Evolutionary conservation across 2,888 invertebrate genomes (phyloP).

Genomic region (Pegoplata infirma): DNA sequence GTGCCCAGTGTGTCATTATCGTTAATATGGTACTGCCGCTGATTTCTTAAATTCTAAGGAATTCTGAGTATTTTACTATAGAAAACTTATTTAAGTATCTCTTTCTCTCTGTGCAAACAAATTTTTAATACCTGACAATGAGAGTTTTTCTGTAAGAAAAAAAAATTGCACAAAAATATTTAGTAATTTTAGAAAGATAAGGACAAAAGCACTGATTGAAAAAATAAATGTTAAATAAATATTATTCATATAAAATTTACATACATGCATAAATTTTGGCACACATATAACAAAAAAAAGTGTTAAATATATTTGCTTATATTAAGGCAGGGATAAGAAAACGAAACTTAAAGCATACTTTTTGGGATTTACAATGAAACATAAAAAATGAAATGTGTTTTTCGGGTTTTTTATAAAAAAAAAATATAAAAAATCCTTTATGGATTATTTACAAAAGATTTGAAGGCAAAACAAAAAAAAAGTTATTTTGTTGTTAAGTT

Average conservation of each 20-base stretch:
- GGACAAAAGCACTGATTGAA: neutral
- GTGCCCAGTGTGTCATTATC: no score
- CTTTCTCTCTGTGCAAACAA: no score
- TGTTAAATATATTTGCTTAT: slow-evolving; percentile 18
- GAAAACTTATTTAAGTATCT: no score
- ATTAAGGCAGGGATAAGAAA: slow-evolving; percentile 11
- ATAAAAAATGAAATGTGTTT: slow-evolving; percentile 15
- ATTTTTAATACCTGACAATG: no score
- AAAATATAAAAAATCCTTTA: slow-evolving; percentile 38
- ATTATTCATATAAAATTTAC: no score
- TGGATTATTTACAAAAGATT: slow-evolving; percentile 35
- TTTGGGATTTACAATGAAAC: slow-evolving; percentile 33
- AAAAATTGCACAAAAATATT: no score
- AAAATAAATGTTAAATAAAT: neutral
- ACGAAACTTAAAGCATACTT: slow-evolving; percentile 37
- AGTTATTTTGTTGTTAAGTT: slow-evolving; percentile 1
- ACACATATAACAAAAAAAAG: slow-evolving; percentile 2
- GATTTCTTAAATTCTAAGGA: no score
- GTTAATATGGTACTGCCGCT: no score
- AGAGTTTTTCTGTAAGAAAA: no score
- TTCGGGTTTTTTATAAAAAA: neutral
- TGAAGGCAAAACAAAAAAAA: neutral
- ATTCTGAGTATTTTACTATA: no score
- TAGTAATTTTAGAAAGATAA: neutral
- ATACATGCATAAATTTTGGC: slow-evolving; percentile 16